phyloP scores from a whole-genome alignment of 2,888 invertebrate species.

The Pseudeuparius sepicola region DNA sequence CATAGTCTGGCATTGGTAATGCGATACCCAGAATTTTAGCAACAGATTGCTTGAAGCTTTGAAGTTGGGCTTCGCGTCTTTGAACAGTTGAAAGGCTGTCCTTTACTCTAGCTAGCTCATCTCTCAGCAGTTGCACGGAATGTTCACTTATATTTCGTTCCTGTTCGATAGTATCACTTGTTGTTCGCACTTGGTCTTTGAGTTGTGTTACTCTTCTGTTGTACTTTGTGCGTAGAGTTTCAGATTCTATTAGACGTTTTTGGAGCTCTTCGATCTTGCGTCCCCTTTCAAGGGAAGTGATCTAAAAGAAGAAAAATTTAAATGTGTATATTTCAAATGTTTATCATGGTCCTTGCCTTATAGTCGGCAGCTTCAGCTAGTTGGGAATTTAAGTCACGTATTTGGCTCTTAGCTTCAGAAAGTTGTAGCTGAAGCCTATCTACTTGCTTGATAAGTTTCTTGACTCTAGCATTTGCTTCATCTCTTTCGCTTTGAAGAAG shows the following conservation, averaged over 20 bases:
- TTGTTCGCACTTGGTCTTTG: constrained; percentile 61
- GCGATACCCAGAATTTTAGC: constrained; percentile 47
- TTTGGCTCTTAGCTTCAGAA: constrained; percentile 69
- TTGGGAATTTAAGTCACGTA: constrained; percentile 77
- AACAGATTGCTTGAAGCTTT: constrained; percentile 57
- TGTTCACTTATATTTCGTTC: constrained; percentile 62
- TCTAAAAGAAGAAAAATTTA: constrained; percentile 42
- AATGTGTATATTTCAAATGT: constrained; percentile 4
- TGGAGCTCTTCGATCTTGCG: constrained; percentile 77
- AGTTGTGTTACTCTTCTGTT: constrained; percentile 60
- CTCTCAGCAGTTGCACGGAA: constrained; percentile 58
- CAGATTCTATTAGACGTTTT: constrained; percentile 70
- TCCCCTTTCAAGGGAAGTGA: constrained; percentile 71
- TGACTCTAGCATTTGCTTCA: constrained; percentile 57
- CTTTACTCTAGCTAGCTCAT: constrained; percentile 66
- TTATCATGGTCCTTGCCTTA: constrained; percentile 51
- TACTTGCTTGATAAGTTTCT: constrained; percentile 73
- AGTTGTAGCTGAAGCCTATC: constrained; percentile 74
- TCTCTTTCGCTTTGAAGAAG: constrained; percentile 58
- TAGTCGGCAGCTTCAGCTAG: constrained; percentile 78
- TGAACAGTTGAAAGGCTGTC: constrained; percentile 64
- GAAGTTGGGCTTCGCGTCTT: constrained; percentile 66
- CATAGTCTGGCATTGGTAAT: constrained; percentile 47
- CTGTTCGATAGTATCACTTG: constrained; percentile 58
- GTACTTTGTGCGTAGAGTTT: constrained; percentile 64